Evolutionary conservation across 2,888 invertebrate genomes (phyloP).

Genomic region (Cerastoderma edule): DNA sequence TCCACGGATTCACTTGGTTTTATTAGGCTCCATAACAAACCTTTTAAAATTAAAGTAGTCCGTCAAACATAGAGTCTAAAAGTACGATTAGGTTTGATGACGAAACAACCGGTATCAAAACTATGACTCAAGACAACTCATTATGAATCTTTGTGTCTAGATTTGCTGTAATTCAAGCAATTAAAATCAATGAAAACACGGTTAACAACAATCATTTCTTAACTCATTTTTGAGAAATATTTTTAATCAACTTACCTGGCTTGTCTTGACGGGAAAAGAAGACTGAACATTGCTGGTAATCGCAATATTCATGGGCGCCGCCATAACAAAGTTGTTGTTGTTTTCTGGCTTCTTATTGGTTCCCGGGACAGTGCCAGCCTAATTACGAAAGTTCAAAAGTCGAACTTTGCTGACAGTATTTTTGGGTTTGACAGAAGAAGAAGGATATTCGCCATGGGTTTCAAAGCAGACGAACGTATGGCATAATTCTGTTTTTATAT

Average conservation of each 20-base stretch:
- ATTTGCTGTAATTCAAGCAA: too few species aligned
- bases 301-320: neutral
- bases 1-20: too few species aligned
- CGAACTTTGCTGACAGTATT: too few species aligned
- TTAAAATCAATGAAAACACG: too few species aligned
- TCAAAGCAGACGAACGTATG: slow-evolving; percentile 14
- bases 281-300: neutral
- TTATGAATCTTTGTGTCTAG: too few species aligned
- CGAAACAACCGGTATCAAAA: too few species aligned
- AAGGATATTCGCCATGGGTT: slow-evolving; percentile 13
- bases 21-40: too few species aligned
- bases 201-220: neutral
- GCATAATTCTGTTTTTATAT: neutral
- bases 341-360: neutral
- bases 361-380: too few species aligned
- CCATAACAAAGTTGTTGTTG: slow-evolving; percentile 11
- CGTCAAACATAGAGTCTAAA: too few species aligned
- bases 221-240: neutral
- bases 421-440: neutral
- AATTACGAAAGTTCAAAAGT: neutral
- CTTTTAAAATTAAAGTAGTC: too few species aligned
- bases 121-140: too few species aligned
- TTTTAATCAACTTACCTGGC: neutral
- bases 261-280: neutral
- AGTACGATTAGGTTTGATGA: too few species aligned